Base-by-base conservation (phyloP, 2,888 invertebrate species). In the Mylabris sibirica region DNA sequence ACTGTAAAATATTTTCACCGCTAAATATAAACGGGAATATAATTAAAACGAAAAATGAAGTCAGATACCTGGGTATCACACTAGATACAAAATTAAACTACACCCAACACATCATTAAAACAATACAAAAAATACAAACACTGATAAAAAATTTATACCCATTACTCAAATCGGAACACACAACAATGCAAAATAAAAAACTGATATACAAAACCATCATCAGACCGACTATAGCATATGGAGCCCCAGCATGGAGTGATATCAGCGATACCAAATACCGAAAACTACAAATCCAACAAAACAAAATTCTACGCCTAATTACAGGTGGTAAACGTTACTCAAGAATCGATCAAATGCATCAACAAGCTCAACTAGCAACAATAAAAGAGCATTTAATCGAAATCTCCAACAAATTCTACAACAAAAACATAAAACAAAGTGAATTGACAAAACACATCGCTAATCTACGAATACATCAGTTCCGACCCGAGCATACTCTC, bases 301-400 rank as follows among this genome's bases (percentile, higher is more conserved):
- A 38, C 38, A 38, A 38, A 38, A 38, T 61, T 30, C 6, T 14
- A 61, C 24, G 26, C n/a, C 24, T 30, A 59, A 59, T 30, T 14
- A 59, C 22, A 12, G 30, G 59, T 8, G 59, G 59, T 59, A 59
- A 60, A 34, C 62, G n/a, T 14, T 38, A 38, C 38, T 6, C 38
- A 9, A 2, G 38, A 38, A 38, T 38, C 3, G 38, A 38, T 14
- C 12, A 38, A 38, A 6, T 6, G 9, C 38, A 38, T 38, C 38
- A 38, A 11, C 38, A 38, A 38, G 12, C 38, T 38, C 3, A 38
- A 38, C 3, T 3, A 14, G 2, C 6, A 38, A 8, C 38, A 38
- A 38, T 38, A 11, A 38, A 38, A 38, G 38, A 38, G 12, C 12
- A 38, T 8, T 6, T 38, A 11, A 38, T 38, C 2, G 38, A 38